Conservation (phyloP, 2,113 vertebrate species). For the Malaclemys terrapin region DNA sequence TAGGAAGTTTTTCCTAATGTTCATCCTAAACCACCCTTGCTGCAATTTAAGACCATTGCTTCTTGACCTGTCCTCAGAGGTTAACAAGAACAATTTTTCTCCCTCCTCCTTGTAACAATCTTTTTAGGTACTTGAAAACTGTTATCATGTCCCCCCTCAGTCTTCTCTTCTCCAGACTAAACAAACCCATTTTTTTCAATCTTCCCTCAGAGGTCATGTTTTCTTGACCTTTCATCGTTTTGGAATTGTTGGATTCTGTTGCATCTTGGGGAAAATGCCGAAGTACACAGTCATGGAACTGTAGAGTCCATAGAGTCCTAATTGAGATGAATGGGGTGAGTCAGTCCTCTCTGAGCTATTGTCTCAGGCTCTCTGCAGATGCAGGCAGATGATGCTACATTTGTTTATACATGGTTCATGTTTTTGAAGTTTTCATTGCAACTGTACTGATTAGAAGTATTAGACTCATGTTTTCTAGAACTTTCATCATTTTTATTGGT, state of each 20-base stretch:
- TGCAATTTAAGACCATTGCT: neutral
- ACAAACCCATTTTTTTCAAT: neutral
- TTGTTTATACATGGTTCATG: neutral
- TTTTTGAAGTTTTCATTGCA: too few species aligned
- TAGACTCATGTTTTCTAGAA: neutral
- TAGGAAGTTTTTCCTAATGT: neutral
- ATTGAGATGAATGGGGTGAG: neutral
- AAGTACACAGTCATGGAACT: neutral
- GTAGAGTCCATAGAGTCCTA: neutral
- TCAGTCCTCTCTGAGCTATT: neutral
- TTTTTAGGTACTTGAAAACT: neutral
- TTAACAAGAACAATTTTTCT: neutral
- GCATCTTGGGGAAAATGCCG: neutral
- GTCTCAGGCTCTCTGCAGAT: neutral
- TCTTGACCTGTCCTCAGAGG: neutral
- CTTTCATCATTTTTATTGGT: neutral
- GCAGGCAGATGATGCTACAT: neutral
- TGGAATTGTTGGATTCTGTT: neutral
- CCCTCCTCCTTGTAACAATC: neutral
- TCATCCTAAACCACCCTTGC: neutral
- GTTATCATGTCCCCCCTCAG: neutral
- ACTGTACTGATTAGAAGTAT: neutral
- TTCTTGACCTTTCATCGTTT: too few species aligned
- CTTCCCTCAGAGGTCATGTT: neutral
- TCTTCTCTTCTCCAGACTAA: neutral